phyloP scores from a whole-genome alignment of 2,888 invertebrate species.

The Agrotis exclamationis region DNA sequence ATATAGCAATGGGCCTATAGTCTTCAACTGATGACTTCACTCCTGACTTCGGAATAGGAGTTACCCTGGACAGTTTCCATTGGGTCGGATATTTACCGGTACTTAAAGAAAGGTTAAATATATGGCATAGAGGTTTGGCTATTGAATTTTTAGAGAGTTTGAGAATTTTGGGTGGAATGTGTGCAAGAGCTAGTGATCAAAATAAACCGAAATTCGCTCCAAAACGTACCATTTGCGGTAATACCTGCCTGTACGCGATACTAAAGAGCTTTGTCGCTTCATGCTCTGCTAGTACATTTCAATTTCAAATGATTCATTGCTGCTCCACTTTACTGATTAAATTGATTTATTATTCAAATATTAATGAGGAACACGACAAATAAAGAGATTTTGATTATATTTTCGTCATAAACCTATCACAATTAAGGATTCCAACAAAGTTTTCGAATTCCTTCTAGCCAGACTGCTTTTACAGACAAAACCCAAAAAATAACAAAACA shows the following conservation, averaged over 20 bases:
- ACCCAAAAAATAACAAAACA: not conserved
- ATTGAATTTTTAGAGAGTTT: too few relatives aligned
- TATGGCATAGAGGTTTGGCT: too few relatives aligned
- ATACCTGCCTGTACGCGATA: not conserved
- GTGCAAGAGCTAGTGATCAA: not conserved
- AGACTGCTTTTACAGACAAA: not conserved
- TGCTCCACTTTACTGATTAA: not conserved
- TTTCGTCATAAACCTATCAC: too few relatives aligned
- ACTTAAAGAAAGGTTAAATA: too few relatives aligned
- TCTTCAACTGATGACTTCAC: too few relatives aligned
- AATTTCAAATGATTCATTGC: not conserved
- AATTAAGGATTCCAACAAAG: too few relatives aligned
- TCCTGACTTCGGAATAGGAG: too few relatives aligned
- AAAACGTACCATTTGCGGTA: constrained; percentile 11
- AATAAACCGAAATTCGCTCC: not conserved
- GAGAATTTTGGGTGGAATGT: too few relatives aligned
- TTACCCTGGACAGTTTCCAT: too few relatives aligned
- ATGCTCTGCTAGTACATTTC: not conserved
- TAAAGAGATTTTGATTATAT: too few relatives aligned
- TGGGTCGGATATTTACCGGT: too few relatives aligned
- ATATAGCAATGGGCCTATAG: too few relatives aligned
- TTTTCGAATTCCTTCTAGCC: not conserved
- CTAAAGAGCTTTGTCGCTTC: constrained; percentile 16
- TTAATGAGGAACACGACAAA: not conserved
- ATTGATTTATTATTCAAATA: not conserved